Conservation (phyloP, 2,797 vertebrate genomes). For the Allobates femoralis region DNA sequence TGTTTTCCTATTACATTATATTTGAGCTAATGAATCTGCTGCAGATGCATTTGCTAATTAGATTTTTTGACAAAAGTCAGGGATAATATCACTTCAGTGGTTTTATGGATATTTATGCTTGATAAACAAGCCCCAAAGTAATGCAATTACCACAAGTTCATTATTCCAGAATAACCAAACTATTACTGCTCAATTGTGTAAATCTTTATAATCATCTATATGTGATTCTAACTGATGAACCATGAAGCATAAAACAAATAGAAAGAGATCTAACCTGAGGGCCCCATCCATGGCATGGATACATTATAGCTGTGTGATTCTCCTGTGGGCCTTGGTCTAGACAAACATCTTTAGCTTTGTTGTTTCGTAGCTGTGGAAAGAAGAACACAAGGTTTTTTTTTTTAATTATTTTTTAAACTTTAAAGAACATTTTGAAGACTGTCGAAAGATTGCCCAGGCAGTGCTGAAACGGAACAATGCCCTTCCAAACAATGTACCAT, state of each 20-base stretch:
- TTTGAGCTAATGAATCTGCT: constrained; percentile 30
- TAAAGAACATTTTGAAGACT: background rate
- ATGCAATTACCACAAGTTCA: constrained; percentile 42
- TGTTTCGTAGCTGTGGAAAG: constrained; percentile 87
- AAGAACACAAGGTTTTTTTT: constrained; percentile 27
- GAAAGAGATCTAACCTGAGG: constrained; percentile 84
- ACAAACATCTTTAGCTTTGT: constrained; percentile 90
- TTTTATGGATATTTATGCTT: constrained; percentile 51
- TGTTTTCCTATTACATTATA: background rate
- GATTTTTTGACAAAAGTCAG: constrained; percentile 47
- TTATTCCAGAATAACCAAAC: constrained; percentile 48
- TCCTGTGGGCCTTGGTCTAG: constrained; percentile 92
- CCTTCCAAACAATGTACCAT: background rate
- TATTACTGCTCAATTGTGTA: constrained; percentile 53
- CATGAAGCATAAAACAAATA: constrained; percentile 42
- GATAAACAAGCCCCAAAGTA: constrained; percentile 44
- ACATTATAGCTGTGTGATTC: constrained; percentile 93
- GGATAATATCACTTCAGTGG: constrained; percentile 57
- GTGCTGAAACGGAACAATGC: background rate
- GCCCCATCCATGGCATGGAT: constrained; percentile 94
- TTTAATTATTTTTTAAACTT: background rate
- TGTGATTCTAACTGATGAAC: constrained; percentile 41
- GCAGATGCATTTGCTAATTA: constrained; percentile 50
- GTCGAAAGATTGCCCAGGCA: background rate
- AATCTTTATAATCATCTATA: background rate